These are phyloP conservation scores for Sturnira hondurensis DNA, from an alignment of 2,113 vertebrate species.

Conservation along the genomic window DNA sequence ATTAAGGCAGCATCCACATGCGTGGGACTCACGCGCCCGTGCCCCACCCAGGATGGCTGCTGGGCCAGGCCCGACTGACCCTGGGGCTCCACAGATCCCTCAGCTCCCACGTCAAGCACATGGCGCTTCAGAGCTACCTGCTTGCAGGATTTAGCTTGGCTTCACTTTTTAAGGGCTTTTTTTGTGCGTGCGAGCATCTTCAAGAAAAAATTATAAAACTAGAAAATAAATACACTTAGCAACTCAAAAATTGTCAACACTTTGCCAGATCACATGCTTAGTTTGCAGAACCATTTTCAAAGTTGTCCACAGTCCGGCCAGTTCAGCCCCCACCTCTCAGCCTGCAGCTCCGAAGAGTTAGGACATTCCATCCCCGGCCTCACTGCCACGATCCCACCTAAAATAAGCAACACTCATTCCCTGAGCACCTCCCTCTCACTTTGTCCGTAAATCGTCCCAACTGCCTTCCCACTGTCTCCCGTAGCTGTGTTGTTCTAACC, in stretches of 20 bases:
- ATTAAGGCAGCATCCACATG: background rate
- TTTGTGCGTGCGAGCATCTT: background rate
- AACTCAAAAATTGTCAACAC: background rate
- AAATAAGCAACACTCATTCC: background rate
- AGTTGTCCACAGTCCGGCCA: background rate
- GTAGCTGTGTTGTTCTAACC: background rate
- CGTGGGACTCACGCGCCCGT: accelerated
- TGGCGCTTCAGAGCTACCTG: background rate
- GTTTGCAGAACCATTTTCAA: background rate
- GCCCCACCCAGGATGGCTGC: background rate
- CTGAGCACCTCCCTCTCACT: background rate
- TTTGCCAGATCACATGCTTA: background rate
- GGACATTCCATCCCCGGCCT: background rate
- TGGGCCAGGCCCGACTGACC: accelerated
- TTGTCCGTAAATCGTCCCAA: accelerated
- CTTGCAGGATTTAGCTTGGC: background rate
- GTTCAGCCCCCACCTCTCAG: background rate
- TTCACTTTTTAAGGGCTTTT: background rate
- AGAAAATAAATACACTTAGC: background rate
- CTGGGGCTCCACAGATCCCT: accelerated
- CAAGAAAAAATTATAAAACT: background rate
- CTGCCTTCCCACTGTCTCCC: background rate
- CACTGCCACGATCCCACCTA: background rate
- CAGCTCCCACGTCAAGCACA: background rate
- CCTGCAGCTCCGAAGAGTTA: background rate